Evolutionary conservation across 2,113 vertebrate genomes (phyloP).

Genomic region (Colaptes auratus): DNA sequence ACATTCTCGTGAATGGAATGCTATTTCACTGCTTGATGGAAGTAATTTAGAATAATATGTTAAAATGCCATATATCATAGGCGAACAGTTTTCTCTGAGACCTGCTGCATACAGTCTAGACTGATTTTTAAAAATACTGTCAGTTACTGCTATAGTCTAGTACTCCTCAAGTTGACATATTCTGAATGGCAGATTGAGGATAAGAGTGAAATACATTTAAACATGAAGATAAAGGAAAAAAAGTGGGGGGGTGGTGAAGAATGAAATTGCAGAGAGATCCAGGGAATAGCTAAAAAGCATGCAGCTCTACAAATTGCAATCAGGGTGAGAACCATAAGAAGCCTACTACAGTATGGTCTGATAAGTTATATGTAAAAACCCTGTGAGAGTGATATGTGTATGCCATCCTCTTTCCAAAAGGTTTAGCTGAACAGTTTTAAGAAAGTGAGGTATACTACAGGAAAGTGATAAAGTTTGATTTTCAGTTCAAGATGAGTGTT

Average conservation of each 20-base stretch:
- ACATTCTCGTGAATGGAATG: slow-evolving; percentile 38
- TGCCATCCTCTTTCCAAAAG: not conserved
- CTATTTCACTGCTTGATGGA: slow-evolving; percentile 60
- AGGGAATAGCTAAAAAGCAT: slow-evolving; percentile 52
- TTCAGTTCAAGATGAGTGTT: not conserved
- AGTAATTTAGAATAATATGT: slow-evolving; percentile 68
- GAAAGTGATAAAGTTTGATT: not conserved
- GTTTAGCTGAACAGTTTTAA: slow-evolving; percentile 34
- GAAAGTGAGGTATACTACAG: not conserved
- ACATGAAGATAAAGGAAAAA: slow-evolving; percentile 48
- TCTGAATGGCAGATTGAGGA: slow-evolving; percentile 70
- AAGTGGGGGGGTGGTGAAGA: not conserved
- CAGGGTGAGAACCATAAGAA: slow-evolving; percentile 42
- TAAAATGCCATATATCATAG: slow-evolving; percentile 52
- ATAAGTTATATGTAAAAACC: slow-evolving; percentile 40
- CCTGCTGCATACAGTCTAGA: slow-evolving; percentile 42
- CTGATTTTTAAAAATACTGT: slow-evolving; percentile 56
- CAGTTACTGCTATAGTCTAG: slow-evolving; percentile 53
- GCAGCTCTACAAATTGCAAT: slow-evolving; percentile 65
- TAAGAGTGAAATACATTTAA: slow-evolving; percentile 69
- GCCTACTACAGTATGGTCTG: not conserved
- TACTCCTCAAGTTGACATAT: slow-evolving; percentile 62
- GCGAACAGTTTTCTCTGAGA: slow-evolving; percentile 46
- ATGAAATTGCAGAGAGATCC: slow-evolving; percentile 54
- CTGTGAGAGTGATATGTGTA: not conserved